Conservation (phyloP, 2,888 invertebrate species). For the Strigamia transsilvanica region DNA sequence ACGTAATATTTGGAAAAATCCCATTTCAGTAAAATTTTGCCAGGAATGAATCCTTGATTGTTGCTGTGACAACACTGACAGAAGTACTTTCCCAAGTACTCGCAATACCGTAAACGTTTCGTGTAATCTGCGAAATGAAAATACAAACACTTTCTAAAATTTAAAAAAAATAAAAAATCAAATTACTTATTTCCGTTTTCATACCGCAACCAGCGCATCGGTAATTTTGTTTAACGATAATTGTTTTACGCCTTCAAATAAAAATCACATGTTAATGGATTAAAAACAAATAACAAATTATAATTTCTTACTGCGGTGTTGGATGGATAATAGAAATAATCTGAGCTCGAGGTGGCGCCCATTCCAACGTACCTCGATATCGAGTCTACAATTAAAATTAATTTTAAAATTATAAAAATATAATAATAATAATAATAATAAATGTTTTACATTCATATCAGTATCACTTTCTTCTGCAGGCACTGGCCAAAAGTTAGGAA, state of each 20-base stretch:
- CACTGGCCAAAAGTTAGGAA: slow-evolving; percentile 76
- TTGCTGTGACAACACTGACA: slow-evolving; percentile 87
- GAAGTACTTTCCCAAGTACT: slow-evolving; percentile 84
- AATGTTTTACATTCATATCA: slow-evolving; percentile 55
- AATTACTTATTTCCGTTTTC: slow-evolving; percentile 71
- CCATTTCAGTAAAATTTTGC: slow-evolving; percentile 66
- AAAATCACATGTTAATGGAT: slow-evolving; percentile 53
- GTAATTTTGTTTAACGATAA: slow-evolving; percentile 77
- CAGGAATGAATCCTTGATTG: slow-evolving; percentile 74
- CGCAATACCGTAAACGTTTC: slow-evolving; percentile 80
- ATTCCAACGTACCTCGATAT: slow-evolving; percentile 78
- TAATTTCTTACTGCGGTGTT: slow-evolving; percentile 70
- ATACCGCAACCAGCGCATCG: slow-evolving; percentile 87
- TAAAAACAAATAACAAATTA: not conserved
- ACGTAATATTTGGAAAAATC: slow-evolving; percentile 76
- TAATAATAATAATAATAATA: not conserved
- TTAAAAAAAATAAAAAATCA: not conserved
- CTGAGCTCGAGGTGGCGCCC: slow-evolving; percentile 85
- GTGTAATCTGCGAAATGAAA: slow-evolving; percentile 69
- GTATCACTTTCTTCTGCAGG: slow-evolving; percentile 73
- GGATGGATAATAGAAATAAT: slow-evolving; percentile 82
- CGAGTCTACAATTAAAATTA: slow-evolving; percentile 63
- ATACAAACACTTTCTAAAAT: not conserved
- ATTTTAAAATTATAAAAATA: slow-evolving; percentile 50
- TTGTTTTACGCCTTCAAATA: slow-evolving; percentile 69